Conservation (phyloP, 2,113 vertebrate genomes). For the Erinaceus europaeus region DNA sequence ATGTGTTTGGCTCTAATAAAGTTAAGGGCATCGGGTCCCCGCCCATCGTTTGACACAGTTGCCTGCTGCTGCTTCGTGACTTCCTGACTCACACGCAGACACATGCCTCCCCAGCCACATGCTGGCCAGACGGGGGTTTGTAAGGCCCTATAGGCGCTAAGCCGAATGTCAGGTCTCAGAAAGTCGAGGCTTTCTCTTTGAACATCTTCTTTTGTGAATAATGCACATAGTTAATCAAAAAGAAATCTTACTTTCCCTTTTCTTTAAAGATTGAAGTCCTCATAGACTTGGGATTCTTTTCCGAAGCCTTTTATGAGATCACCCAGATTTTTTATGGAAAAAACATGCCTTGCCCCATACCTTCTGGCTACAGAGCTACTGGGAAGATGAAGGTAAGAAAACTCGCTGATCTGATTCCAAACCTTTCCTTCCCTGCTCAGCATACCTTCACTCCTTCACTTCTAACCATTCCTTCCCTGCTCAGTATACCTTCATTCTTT, state of each 20-base stretch:
- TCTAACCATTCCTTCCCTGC: no score
- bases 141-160: background rate
- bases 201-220: slow-evolving; percentile 20
- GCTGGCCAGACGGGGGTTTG: background rate
- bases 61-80: background rate
- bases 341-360: slow-evolving; percentile 76
- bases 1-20: background rate
- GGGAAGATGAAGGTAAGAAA: slow-evolving; percentile 81
- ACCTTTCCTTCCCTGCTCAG: background rate
- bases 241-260: slow-evolving; percentile 16
- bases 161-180: background rate
- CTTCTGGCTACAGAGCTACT: slow-evolving; percentile 71
- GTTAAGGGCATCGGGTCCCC: background rate
- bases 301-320: slow-evolving; percentile 82
- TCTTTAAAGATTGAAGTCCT: slow-evolving; percentile 82
- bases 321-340: slow-evolving; percentile 77
- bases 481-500: no score
- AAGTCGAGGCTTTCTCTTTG: background rate
- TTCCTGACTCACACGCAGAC: background rate
- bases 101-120: fast-evolving
- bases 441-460: no score
- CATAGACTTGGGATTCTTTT: slow-evolving; percentile 82
- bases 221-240: slow-evolving; percentile 18
- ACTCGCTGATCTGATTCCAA: slow-evolving; percentile 1
- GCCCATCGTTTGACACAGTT: background rate